A percentile compares a stretch with the other conserved stretches of the same genome.
phyloP scores from a whole-genome alignment of 2,797 vertebrate species.

The Trichosurus vulpecula region DNA sequence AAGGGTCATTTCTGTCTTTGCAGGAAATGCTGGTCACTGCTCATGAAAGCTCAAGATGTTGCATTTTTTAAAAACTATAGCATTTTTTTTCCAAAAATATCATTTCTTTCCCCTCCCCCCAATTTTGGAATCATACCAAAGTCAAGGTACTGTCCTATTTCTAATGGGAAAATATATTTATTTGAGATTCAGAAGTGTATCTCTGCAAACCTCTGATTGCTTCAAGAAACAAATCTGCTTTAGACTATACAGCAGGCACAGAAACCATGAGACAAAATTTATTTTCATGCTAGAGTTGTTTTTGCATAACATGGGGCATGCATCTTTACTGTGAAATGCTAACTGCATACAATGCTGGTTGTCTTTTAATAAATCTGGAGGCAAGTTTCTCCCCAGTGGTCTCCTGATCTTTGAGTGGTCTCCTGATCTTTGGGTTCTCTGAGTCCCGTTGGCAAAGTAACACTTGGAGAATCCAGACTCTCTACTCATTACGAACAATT shows the following conservation, averaged over 20 bases:
- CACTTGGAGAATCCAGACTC: constrained; percentile 86
- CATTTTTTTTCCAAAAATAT: constrained; percentile 78
- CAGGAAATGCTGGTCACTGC: constrained; percentile 74
- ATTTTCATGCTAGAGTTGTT: constrained; percentile 99
- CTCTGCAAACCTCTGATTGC: constrained; percentile 84
- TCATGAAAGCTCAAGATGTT: constrained; percentile 81
- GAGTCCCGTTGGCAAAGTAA: constrained; percentile 87
- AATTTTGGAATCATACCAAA: constrained; percentile 87
- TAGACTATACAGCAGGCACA: constrained; percentile 87
- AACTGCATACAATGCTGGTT: constrained; percentile 90
- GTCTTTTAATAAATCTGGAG: constrained; percentile 85
- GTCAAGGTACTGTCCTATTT: constrained; percentile 85
- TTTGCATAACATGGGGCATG: constrained; percentile 99
- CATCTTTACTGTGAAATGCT: constrained; percentile 95
- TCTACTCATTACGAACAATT: constrained; percentile 88
- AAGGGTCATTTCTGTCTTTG: constrained; percentile 74
- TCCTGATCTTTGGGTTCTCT: constrained; percentile 73
- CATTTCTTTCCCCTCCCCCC: constrained; percentile 69
- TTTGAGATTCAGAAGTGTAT: constrained; percentile 85
- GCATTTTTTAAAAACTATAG: constrained; percentile 74
- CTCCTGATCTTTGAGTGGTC: constrained; percentile 81
- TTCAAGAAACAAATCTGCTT: constrained; percentile 88
- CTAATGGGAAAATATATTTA: constrained; percentile 86
- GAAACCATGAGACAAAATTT: constrained; percentile 97
- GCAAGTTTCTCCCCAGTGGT: constrained; percentile 82